Conservation (phyloP, 2,113 vertebrate species). For the Bucco capensis region DNA sequence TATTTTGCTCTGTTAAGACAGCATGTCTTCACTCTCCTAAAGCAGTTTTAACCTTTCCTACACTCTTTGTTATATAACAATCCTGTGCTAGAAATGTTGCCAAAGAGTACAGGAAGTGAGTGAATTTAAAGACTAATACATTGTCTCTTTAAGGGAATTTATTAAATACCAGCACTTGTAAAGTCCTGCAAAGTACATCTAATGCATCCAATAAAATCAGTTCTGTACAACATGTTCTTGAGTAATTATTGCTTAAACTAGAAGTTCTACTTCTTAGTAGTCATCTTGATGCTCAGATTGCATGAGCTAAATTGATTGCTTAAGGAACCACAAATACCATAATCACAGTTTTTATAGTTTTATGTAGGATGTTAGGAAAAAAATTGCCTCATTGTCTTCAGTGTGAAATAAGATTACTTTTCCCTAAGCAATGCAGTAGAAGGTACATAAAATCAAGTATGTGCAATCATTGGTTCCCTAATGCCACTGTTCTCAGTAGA, state of each 20-base stretch:
- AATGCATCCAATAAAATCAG: background rate
- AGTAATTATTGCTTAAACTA: conserved; percentile 35
- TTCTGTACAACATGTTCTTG: background rate
- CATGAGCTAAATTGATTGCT: conserved; percentile 37
- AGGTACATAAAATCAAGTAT: conserved; percentile 44
- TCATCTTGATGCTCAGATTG: background rate
- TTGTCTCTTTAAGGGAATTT: background rate
- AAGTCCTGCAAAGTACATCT: background rate
- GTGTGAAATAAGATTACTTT: conserved; percentile 23
- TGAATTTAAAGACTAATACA: background rate
- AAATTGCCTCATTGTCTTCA: conserved; percentile 25
- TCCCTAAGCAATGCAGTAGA: conserved; percentile 13
- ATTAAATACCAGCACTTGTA: background rate
- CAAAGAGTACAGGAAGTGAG: background rate
- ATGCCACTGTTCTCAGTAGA: conserved; percentile 15
- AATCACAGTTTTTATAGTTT: conserved; percentile 13
- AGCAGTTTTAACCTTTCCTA: background rate
- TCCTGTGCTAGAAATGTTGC: background rate
- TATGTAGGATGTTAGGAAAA: conserved; percentile 17
- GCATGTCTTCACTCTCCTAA: background rate
- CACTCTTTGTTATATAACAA: background rate
- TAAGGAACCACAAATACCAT: conserved; percentile 35
- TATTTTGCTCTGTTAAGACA: background rate
- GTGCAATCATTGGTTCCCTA: conserved; percentile 27
- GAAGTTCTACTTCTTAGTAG: background rate